Conservation (phyloP, 1,140 invertebrate genomes). For the Drosophila willistoni region DNA sequence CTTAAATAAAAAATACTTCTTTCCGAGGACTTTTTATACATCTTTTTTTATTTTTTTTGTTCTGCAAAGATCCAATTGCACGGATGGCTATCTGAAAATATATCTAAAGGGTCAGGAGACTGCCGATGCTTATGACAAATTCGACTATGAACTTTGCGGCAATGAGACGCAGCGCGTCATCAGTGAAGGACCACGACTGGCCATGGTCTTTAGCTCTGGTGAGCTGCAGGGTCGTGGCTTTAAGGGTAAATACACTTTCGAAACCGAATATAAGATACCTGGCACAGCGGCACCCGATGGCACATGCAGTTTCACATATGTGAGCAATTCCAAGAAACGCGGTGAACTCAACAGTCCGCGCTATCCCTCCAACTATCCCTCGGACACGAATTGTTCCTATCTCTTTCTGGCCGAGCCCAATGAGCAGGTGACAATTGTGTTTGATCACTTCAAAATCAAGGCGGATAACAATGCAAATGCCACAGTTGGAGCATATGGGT, state of each 20-base stretch:
- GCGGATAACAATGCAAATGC: slow-evolving; percentile 86
- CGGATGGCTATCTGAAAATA: slow-evolving; percentile 95
- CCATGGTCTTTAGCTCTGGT: slow-evolving; percentile 96
- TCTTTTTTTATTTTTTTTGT: slow-evolving; percentile 9
- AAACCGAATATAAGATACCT: slow-evolving; percentile 94
- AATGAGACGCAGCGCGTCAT: slow-evolving; percentile 88
- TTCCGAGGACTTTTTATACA: background rate
- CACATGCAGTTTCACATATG: slow-evolving; percentile 95
- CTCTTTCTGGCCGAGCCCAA: slow-evolving; percentile 92
- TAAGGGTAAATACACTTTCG: slow-evolving; percentile 87
- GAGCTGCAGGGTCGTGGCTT: slow-evolving; percentile 95
- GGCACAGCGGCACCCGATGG: slow-evolving; percentile 95
- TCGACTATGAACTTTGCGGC: slow-evolving; percentile 96
- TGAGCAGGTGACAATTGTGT: slow-evolving; percentile 95
- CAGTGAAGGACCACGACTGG: slow-evolving; percentile 95
- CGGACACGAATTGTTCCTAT: slow-evolving; percentile 96
- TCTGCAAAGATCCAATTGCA: slow-evolving; percentile 87
- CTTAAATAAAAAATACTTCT: background rate
- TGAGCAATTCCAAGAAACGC: slow-evolving; percentile 91
- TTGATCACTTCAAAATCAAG: slow-evolving; percentile 95
- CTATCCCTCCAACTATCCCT: slow-evolving; percentile 97
- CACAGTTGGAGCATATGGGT: slow-evolving; percentile 87
- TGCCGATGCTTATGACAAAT: slow-evolving; percentile 96
- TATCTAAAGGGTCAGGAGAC: slow-evolving; percentile 96
- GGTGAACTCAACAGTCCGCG: slow-evolving; percentile 98